A percentile compares a stretch with the other conserved stretches of the same genome.
Evolutionary conservation across 2,888 invertebrate species (phyloP).

Genomic region (Notodromas monacha): DNA sequence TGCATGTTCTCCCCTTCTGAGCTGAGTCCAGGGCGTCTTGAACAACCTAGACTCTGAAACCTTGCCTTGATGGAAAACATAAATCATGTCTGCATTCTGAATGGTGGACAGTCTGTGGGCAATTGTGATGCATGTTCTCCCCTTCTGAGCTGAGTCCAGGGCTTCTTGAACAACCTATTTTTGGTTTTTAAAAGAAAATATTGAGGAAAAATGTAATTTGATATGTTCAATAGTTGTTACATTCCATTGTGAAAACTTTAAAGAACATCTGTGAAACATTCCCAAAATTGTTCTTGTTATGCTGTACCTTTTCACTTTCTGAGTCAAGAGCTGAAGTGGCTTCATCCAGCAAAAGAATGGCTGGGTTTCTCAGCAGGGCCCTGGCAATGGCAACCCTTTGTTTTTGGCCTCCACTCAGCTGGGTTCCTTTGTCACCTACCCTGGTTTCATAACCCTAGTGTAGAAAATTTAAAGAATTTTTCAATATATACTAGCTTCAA

Average conservation of each 20-base stretch:
- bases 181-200: too few species aligned
- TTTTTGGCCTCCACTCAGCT: conserved; percentile 50
- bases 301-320: conserved; percentile 30
- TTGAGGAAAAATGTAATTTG: too few species aligned
- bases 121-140: conserved; percentile 50
- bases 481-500: conserved; percentile 5
- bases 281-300: too few species aligned
- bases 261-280: too few species aligned
- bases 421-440: conserved; percentile 38
- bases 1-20: conserved; percentile 40
- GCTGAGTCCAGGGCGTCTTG: too few species aligned
- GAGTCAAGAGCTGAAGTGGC: conserved; percentile 31
- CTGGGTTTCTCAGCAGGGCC: conserved; percentile 21
- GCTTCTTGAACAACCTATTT: too few species aligned
- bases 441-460: conserved; percentile 37
- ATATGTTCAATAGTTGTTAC: too few species aligned
- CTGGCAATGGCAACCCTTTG: conserved; percentile 36
- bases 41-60: conserved; percentile 61
- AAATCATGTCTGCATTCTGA: conserved; percentile 50
- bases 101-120: conserved; percentile 57
- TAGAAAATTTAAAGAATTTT: conserved; percentile 1
- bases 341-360: conserved; percentile 23
- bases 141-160: conserved; percentile 38
- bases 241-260: too few species aligned
- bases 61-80: conserved; percentile 44